These are phyloP conservation scores for Eleutherodactylus coqui DNA, from an alignment of 2,797 vertebrate species.

Conservation along the genomic window DNA sequence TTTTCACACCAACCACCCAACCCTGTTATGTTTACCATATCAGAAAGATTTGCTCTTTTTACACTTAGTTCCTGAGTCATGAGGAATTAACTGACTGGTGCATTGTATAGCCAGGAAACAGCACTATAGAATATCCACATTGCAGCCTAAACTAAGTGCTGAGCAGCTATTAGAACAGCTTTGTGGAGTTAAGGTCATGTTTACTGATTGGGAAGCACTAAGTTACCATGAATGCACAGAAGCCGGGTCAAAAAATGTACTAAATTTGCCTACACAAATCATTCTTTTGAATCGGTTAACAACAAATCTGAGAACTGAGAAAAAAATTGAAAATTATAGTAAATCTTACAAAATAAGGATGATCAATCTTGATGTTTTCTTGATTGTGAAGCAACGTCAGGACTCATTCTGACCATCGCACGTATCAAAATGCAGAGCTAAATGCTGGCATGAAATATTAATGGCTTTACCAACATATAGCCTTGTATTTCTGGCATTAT, in stretches of 20 bases:
- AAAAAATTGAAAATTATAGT: background rate
- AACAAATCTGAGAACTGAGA: background rate
- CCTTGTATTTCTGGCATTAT: background rate
- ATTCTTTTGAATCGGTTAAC: background rate
- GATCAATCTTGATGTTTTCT: background rate
- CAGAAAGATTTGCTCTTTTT: constrained; percentile 31
- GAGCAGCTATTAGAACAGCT: background rate
- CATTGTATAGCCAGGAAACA: constrained; percentile 8
- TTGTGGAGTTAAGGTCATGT: background rate
- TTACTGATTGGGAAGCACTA: background rate
- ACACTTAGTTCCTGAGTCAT: constrained; percentile 48
- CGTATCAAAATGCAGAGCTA: background rate
- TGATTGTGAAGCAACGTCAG: background rate
- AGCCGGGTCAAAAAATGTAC: background rate
- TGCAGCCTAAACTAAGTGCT: background rate
- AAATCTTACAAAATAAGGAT: background rate
- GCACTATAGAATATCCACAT: constrained; percentile 19
- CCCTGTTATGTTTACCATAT: constrained; percentile 53
- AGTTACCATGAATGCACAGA: background rate
- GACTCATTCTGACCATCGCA: background rate
- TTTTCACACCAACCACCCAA: constrained; percentile 59
- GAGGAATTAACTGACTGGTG: constrained; percentile 33
- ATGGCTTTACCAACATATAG: background rate
- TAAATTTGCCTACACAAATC: background rate
- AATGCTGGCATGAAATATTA: background rate